These are phyloP conservation scores for Agonopterix heracliana DNA, from an alignment of 2,888 invertebrate species.

Conservation along the genomic window DNA sequence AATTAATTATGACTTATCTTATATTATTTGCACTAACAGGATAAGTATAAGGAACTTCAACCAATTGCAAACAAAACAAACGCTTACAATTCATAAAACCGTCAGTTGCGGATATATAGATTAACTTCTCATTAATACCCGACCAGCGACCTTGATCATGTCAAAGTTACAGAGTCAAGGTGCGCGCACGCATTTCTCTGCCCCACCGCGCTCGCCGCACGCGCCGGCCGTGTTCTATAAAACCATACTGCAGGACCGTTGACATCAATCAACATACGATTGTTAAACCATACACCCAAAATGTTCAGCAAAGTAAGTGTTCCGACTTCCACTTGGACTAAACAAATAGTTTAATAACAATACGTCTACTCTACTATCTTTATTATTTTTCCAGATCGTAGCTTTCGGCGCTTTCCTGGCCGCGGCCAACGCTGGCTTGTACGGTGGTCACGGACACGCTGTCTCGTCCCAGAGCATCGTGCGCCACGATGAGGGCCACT, in stretches of 20 bases:
- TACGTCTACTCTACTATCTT: not conserved
- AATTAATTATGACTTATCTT: too few relatives aligned
- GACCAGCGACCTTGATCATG: constrained; percentile 37
- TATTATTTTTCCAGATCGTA: constrained; percentile 44
- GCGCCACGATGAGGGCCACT: constrained; percentile 45
- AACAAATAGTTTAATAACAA: not conserved
- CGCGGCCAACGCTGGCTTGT: constrained; percentile 64
- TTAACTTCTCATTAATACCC: constrained; percentile 27
- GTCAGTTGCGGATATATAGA: constrained; percentile 23
- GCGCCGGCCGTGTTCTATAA: constrained; percentile 39
- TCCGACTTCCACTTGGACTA: constrained; percentile 24
- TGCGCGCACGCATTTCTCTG: constrained; percentile 41
- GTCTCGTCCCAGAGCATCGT: constrained; percentile 54
- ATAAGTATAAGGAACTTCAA: not conserved
- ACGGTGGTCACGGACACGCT: constrained; percentile 45
- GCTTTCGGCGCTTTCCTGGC: constrained; percentile 54
- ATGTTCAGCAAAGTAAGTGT: constrained; percentile 59
- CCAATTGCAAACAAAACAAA: not conserved
- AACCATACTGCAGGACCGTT: constrained; percentile 44
- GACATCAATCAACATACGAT: constrained; percentile 50
- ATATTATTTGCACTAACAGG: not conserved
- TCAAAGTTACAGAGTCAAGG: constrained; percentile 54
- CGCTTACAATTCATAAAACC: constrained; percentile 1
- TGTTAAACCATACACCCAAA: constrained; percentile 42
- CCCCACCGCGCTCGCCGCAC: constrained; percentile 39